Evolutionary conservation across 2,113 vertebrate genomes (phyloP).

Genomic region (Engystomops pustulosus): DNA sequence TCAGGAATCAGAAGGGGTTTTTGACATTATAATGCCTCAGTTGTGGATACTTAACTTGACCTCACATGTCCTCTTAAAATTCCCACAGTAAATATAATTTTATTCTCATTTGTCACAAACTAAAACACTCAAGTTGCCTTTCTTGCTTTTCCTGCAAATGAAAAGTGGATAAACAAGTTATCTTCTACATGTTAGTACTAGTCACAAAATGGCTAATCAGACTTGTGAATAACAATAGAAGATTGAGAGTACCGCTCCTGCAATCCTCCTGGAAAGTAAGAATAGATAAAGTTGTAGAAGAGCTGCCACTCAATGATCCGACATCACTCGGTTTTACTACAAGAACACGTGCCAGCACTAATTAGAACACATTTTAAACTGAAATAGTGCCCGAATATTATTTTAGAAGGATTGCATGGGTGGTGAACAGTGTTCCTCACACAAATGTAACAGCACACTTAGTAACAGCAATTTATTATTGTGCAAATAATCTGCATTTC

Average conservation of each 20-base stretch:
- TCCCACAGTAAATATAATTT: background rate
- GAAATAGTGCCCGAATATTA: too few species aligned
- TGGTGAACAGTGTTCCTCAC: too few species aligned
- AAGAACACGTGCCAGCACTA: background rate
- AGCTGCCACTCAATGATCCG: background rate
- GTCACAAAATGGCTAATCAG: background rate
- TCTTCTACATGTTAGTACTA: background rate
- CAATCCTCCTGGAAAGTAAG: background rate
- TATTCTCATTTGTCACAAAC: background rate
- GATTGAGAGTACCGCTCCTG: too few species aligned
- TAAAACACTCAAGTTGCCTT: background rate
- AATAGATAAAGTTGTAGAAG: background rate
- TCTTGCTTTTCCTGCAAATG: background rate
- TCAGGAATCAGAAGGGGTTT: too few species aligned
- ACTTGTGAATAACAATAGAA: background rate
- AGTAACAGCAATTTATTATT: too few species aligned
- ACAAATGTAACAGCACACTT: too few species aligned
- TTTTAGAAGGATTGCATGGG: too few species aligned
- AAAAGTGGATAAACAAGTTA: background rate
- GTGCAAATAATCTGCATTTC: too few species aligned
- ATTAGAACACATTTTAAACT: too few species aligned
- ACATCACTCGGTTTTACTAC: background rate
- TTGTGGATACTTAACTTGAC: too few species aligned
- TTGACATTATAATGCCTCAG: too few species aligned
- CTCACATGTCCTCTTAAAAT: background rate